Evolutionary conservation across 1,140 invertebrate genomes (phyloP).

Genomic region (Diabrotica undecimpunctata): DNA sequence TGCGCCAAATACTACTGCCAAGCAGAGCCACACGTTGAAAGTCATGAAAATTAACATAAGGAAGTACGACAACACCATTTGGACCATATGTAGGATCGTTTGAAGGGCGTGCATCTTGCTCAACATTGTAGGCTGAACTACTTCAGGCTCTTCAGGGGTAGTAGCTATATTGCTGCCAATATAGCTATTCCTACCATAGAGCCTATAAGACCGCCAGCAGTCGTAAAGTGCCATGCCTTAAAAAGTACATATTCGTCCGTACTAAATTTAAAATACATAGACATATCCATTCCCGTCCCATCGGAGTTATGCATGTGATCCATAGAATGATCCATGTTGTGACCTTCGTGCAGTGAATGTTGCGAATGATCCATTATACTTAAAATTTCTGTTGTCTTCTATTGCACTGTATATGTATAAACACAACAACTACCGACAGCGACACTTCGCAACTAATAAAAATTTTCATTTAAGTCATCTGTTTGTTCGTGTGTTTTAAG

Average conservation of each 20-base stretch:
- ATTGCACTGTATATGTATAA: too few relatives aligned
- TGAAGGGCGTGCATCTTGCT: conserved; percentile 79
- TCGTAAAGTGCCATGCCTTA: conserved; percentile 71
- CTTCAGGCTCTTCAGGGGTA: too few relatives aligned
- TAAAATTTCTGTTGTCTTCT: neutral
- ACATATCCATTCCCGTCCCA: too few relatives aligned
- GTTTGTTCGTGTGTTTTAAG: too few relatives aligned
- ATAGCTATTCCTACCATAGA: conserved; percentile 84
- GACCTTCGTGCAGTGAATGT: conserved; percentile 24
- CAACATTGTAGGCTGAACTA: conserved; percentile 74
- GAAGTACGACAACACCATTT: conserved; percentile 86
- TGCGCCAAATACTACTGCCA: conserved; percentile 85
- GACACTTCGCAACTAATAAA: too few relatives aligned
- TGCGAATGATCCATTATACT: conserved; percentile 18
- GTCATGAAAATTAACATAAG: conserved; percentile 99
- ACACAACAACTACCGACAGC: too few relatives aligned
- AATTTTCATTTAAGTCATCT: too few relatives aligned
- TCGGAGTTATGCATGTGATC: conserved; percentile 20
- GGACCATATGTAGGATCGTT: conserved; percentile 84
- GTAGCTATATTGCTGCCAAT: conserved; percentile 80
- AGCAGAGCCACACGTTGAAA: conserved; percentile 92
- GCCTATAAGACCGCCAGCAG: conserved; percentile 69
- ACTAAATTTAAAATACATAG: conserved; percentile 83
- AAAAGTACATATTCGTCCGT: conserved; percentile 73
- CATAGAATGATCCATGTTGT: conserved; percentile 39